Base-by-base conservation (phyloP, 2,888 invertebrate species). In the Caenorhabditis imperialis region DNA sequence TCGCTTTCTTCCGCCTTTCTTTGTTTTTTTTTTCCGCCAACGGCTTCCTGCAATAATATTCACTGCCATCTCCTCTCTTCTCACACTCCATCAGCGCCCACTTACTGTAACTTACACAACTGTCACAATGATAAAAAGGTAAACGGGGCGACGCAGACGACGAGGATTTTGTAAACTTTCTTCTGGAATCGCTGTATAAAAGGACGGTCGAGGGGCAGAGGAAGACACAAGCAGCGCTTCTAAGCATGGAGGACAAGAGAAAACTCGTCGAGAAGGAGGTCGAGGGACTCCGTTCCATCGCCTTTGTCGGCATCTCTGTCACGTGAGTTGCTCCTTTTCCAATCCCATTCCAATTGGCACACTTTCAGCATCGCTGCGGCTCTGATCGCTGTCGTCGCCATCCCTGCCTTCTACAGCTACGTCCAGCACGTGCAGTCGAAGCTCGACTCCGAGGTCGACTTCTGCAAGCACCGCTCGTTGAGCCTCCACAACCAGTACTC, bases 261-360 rank as follows among this genome's bases (percentile, higher is more conserved):
- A 57, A 51, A 42, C 44, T 58, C 27, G 65, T 73, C 54, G 65
- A 65, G 65, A 60, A 63, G 53, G 65, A 74, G 50, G 62, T 74
- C 57, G 69, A 62, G 48, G 51, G 58, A 45, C 57, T 74, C 50
- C 67, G 74, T 33, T 61, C 69, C 35, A 62, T 74, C 40, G 74
- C 74, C 27, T 74, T 69, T 42, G 69, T 69, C 38, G 74, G 69
- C 42, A 74, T 74, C 45, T 69, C 74, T 40, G 69, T 74, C n/a
- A 74, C 58, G 74, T 74, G 22, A 55, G 67, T 67, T 53, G 1
- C 14, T 14, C 25, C 40, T 27, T 50, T 51, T 47, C 33, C 16
- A 1, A 20, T 55, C 22, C 33, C 23, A 14, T 27, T 45, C 22
- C 2, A 25, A 22, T 55, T 33, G 5, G 14, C 53, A 47, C 30